phyloP scores from a whole-genome alignment of 1,140 invertebrate species.

The Paraescarpia echinospica region DNA sequence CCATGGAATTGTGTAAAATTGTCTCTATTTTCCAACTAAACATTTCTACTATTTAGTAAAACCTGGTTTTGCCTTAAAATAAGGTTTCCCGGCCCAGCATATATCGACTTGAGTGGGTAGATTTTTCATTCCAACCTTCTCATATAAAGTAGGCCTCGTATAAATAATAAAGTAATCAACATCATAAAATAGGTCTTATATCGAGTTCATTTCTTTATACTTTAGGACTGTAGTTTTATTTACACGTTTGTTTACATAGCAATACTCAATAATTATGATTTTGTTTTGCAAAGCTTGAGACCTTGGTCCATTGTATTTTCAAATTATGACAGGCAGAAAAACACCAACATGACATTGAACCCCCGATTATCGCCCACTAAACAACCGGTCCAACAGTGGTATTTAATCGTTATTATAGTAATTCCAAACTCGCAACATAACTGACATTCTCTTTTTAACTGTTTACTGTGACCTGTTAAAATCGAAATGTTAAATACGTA shows the following conservation, averaged over 20 bases:
- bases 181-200: too few species aligned
- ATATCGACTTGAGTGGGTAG: too few species aligned
- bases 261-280: background rate
- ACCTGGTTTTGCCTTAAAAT: too few species aligned
- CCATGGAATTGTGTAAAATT: too few species aligned
- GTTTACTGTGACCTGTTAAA: background rate
- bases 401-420: background rate
- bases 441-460: background rate
- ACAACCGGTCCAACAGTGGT: background rate
- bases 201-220: too few species aligned
- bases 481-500: conserved; percentile 49
- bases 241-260: background rate
- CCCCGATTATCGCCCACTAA: background rate
- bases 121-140: too few species aligned
- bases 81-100: too few species aligned
- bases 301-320: background rate
- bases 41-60: too few species aligned
- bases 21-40: too few species aligned
- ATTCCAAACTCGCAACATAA: background rate
- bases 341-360: background rate
- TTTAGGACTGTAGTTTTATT: too few species aligned
- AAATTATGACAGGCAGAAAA: background rate
- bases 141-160: too few species aligned
- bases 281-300: background rate
- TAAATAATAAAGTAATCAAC: too few species aligned